Evolutionary conservation across 2,888 invertebrate genomes (phyloP).

Genomic region (Trachelus stipa): DNA sequence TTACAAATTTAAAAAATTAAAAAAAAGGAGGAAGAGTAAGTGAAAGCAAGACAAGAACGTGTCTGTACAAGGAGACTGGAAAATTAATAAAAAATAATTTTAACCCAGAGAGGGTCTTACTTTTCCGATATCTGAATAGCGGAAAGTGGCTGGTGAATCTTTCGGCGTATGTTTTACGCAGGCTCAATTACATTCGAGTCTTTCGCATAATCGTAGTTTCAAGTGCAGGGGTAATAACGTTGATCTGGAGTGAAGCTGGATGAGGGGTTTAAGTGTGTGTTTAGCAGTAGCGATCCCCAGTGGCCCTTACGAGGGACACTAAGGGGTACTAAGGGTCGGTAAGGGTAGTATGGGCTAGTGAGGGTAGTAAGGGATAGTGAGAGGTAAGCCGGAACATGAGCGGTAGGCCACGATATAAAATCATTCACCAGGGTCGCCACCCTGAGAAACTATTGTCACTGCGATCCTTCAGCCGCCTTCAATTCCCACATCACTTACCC

Average conservation of each 20-base stretch:
- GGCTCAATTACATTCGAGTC: neutral
- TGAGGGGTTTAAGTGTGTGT: slow-evolving; percentile 49
- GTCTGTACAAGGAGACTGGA: neutral
- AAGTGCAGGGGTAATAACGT: slow-evolving; percentile 35
- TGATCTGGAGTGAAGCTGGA: slow-evolving; percentile 38
- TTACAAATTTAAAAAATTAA: neutral
- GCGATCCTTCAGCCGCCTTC: neutral
- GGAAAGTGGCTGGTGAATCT: neutral
- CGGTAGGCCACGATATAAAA: slow-evolving; percentile 37
- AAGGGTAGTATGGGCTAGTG: slow-evolving; percentile 12
- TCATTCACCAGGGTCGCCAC: slow-evolving; percentile 28
- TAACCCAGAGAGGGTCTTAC: neutral
- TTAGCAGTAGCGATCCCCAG: slow-evolving; percentile 49
- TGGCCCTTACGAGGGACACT: slow-evolving; percentile 43
- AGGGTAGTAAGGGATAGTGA: slow-evolving; percentile 36
- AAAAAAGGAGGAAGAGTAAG: neutral
- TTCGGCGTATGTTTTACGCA: neutral
- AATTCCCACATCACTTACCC: neutral
- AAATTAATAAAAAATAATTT: neutral
- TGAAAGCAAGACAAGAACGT: neutral
- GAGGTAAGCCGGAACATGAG: slow-evolving; percentile 31
- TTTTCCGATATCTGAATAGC: neutral
- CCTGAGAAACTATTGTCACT: slow-evolving; percentile 14
- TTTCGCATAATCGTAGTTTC: neutral
- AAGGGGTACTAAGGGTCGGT: slow-evolving; percentile 36